These are phyloP conservation scores for Echinops telfairi DNA, from an alignment of 2,113 vertebrate genomes.

Conservation along the genomic window DNA sequence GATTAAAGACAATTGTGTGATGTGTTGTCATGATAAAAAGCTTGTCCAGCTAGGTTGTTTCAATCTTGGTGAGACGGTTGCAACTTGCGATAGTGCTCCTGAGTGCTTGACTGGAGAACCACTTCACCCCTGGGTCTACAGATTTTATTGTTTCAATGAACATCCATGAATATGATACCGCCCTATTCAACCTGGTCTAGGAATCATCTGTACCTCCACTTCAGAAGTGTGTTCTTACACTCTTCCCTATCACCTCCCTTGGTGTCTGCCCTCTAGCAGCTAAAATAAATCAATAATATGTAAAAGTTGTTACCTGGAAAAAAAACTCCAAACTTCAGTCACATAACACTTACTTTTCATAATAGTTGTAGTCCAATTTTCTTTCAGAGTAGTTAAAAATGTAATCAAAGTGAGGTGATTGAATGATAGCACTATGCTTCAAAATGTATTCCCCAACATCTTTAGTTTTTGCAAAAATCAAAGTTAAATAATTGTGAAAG, in stretches of 20 bases:
- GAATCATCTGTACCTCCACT: background rate
- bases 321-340: background rate
- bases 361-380: constrained; percentile 3
- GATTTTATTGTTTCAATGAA: background rate
- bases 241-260: background rate
- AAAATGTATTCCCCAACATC: background rate
- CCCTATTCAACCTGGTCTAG: background rate
- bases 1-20: too few species aligned
- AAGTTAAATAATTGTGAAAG: constrained; percentile 47
- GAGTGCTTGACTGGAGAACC: background rate
- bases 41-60: background rate
- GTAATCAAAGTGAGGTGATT: constrained; percentile 2
- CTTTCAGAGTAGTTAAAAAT: background rate
- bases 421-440: background rate
- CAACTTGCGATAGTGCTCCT: background rate
- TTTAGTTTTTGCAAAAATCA: constrained; percentile 48
- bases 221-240: background rate
- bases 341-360: background rate
- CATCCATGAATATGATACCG: too few species aligned
- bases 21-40: too few species aligned
- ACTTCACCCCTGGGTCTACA: background rate
- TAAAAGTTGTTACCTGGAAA: background rate
- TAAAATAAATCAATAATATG: background rate
- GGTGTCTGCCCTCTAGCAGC: background rate
- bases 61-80: background rate